phyloP scores from a whole-genome alignment of 1,140 invertebrate genomes.

The Triops longicaudatus region DNA sequence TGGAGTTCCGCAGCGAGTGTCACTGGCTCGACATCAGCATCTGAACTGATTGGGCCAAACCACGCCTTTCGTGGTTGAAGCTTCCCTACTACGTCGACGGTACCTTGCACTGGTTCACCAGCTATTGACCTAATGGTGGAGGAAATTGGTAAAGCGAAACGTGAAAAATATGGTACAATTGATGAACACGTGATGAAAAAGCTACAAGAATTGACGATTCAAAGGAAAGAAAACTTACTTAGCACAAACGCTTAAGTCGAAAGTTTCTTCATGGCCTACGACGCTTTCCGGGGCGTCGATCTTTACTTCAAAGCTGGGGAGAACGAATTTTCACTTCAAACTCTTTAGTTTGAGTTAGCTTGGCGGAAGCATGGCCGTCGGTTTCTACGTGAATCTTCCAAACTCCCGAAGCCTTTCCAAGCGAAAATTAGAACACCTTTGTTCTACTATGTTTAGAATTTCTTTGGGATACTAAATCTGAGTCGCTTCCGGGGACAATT shows the following conservation, averaged over 20 bases:
- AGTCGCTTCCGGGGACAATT: conserved; percentile 46
- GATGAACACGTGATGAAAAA: too few relatives aligned
- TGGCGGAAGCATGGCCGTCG: too few relatives aligned
- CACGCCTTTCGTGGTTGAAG: not conserved
- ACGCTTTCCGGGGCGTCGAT: conserved; percentile 53
- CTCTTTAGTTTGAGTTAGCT: conserved; percentile 23
- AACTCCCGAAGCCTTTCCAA: conserved; percentile 40
- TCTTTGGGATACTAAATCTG: conserved; percentile 39
- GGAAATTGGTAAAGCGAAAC: not conserved
- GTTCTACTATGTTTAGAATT: too few relatives aligned
- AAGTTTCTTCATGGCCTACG: conserved; percentile 38
- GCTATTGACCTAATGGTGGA: conserved; percentile 31
- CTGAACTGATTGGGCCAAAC: not conserved
- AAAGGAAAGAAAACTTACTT: not conserved
- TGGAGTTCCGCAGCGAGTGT: not conserved
- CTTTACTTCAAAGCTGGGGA: conserved; percentile 57
- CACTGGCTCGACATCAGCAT: not conserved
- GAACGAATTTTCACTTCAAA: conserved; percentile 53
- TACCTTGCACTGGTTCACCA: conserved; percentile 33
- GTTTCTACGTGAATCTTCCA: conserved; percentile 49
- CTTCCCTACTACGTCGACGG: conserved; percentile 16
- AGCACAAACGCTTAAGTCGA: not conserved
- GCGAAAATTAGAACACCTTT: not conserved
- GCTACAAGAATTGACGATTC: too few relatives aligned
- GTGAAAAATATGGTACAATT: too few relatives aligned